Evolutionary conservation across 2,888 invertebrate genomes (phyloP), one percentile per base, ranked within the genome.

Genomic region (Pristionchus exspectatus): DNA sequence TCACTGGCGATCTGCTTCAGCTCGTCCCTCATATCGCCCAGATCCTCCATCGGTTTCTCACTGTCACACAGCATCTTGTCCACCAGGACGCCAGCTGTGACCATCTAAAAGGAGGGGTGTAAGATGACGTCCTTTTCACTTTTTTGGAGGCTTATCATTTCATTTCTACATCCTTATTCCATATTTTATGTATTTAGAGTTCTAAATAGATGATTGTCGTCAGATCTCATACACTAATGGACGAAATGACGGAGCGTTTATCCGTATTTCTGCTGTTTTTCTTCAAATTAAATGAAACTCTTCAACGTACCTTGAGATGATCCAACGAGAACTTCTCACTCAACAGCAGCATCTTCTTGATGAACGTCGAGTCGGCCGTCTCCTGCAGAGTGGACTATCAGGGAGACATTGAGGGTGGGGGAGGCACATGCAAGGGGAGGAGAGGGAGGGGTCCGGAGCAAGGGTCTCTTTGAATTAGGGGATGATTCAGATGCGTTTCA

Each of bases 331-430:
- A 95, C 38, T 93, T 93, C 86, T 94, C 94, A 14, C 94, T 92
- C 33, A 94, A 90, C 18, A 94, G 91, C 14, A 94, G 90, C 91
- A 94, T 92, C 87, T 93, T 93, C 90, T 94, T 94, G 50, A 94
- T 93, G 86, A 95, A 93, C 27, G 91, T 91, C 21, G 92, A 89
- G 86, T 95, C 94, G 24, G 92, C 90, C 30, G 91, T 90, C 54
- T 93, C 94, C 94, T 94, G 90, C 12, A 93, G 90, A 56, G 27
- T 30, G 38, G 56, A 66, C 72, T 59, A 27, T 72, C 14, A 33
- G 16, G 44, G 38, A 50, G 50, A 56, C 63, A 86, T 66, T 72
- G 74, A 74, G 16, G 74, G 38, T 77, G 33, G n/a, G 12, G 12
- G 16, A 50, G 50, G 50, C 81, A 81, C 81, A 81, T 33, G 24